Evolutionary conservation across 2,113 vertebrate species (phyloP).

Genomic region (Cairina moschata): DNA sequence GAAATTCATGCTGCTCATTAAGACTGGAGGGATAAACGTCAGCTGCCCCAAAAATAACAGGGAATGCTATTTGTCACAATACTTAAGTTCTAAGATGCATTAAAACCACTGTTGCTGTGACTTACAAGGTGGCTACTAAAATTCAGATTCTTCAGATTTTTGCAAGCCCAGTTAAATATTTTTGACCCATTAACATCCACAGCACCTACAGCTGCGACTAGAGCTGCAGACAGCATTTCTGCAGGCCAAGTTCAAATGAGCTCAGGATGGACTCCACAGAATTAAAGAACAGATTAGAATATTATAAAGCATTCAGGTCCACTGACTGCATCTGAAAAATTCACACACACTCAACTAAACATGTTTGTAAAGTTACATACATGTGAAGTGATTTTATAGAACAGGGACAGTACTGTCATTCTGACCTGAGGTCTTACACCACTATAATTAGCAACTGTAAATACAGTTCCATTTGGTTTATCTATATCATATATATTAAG

Average conservation of each 20-base stretch:
- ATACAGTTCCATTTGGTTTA: not conserved
- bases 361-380: not conserved
- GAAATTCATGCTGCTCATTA: not conserved
- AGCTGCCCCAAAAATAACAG: slow-evolving; percentile 20
- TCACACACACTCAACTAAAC: not conserved
- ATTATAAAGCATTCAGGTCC: not conserved
- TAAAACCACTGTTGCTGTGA: slow-evolving; percentile 46
- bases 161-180: not conserved
- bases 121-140: not conserved
- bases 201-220: not conserved
- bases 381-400: not conserved
- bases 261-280: not conserved
- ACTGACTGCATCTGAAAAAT: not conserved
- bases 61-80: slow-evolving; percentile 39
- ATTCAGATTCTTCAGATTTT: not conserved
- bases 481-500: not conserved
- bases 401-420: not conserved
- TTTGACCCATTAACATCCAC: not conserved
- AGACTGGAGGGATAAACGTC: not conserved
- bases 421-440: not conserved
- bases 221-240: not conserved
- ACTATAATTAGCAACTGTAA: not conserved
- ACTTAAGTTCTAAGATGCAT: slow-evolving; percentile 1
- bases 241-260: not conserved
- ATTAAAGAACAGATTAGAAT: not conserved